These are phyloP conservation scores for Chloebia gouldiae DNA, from an alignment of 2,113 vertebrate genomes.

Conservation along the genomic window DNA sequence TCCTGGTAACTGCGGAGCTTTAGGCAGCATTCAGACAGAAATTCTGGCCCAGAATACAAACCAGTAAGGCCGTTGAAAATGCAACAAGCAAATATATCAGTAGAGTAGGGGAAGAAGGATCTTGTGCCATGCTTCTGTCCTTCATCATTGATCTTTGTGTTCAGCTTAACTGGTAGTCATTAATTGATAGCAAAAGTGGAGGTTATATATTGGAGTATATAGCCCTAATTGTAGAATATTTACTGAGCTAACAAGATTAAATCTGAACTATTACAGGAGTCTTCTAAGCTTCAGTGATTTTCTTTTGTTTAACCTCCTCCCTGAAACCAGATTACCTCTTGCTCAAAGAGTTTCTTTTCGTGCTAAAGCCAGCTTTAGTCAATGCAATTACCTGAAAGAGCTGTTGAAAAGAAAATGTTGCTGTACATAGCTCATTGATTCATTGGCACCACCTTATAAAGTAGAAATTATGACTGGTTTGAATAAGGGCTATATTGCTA, in stretches of 20 bases:
- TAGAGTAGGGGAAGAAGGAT: background rate
- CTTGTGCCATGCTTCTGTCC: background rate
- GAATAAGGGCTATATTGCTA: background rate
- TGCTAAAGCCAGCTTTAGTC: background rate
- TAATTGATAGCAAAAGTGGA: background rate
- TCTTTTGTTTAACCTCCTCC: constrained; percentile 34
- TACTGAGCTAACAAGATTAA: constrained; percentile 1
- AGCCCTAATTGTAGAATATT: background rate
- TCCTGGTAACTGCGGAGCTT: constrained; percentile 19
- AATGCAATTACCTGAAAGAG: background rate
- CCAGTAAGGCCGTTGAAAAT: background rate
- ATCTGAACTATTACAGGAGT: background rate
- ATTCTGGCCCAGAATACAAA: background rate
- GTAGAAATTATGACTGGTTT: background rate
- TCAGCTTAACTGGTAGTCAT: background rate
- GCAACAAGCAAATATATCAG: background rate
- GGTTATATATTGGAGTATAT: background rate
- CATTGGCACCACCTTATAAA: background rate
- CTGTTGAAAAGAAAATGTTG: background rate
- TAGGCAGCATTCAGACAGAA: background rate
- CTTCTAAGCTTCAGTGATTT: background rate
- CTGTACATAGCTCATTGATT: background rate
- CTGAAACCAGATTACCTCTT: constrained; percentile 16
- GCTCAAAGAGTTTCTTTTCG: background rate
- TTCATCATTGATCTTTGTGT: background rate